Base-by-base conservation (phyloP, 2,113 vertebrate species). In the Megaptera novaeangliae region DNA sequence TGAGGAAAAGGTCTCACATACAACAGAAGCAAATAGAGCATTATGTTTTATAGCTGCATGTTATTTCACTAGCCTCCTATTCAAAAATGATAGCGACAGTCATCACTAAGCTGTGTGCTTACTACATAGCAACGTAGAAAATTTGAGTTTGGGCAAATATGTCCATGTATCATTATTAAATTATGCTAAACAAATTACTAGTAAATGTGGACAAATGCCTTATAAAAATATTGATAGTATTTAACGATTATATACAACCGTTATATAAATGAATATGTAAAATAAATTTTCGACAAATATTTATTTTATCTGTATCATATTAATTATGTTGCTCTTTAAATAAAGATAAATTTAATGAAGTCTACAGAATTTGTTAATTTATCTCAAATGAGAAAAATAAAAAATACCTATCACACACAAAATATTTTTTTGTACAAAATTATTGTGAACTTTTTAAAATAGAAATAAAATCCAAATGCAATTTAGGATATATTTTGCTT, bases 381-480 rank as follows among this genome's bases (percentile, higher is more conserved):
- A 96, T 96, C 91, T 97, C 87, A 93, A 98, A 96, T 95, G 97
- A 97, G 61, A 29, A 90, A 98, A 97, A 94, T 97, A 93, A 68
- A 98, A 98, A 96, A 93, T 96, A 97, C n/a, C 93, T 69, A 55
- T 55, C 85, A 84, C 75, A 94, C 89, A 55, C 7, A 98, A 98
- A 97, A 97, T 86, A 6, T 96, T 98, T 97, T 97, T 81, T 90
- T 36, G 36, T 82, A 93, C 74, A 64, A 94, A 93, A 78, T 77
- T 97, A 78, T 97, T 98, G 86, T 34, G 96, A 23, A 97, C 15
- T 93, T 96, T 75, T 91, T 80, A 91, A 97, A 97, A 94, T 82
- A 98, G 84, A 98, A 96, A 97, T 96, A 96, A 97, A 97, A 97
- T 93, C 88, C 63, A 98, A 96, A 98, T 95, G 95, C 52, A 97